Evolutionary conservation across 2,113 vertebrate genomes (phyloP).

Genomic region (Gnathonemus echidnorhynchus): DNA sequence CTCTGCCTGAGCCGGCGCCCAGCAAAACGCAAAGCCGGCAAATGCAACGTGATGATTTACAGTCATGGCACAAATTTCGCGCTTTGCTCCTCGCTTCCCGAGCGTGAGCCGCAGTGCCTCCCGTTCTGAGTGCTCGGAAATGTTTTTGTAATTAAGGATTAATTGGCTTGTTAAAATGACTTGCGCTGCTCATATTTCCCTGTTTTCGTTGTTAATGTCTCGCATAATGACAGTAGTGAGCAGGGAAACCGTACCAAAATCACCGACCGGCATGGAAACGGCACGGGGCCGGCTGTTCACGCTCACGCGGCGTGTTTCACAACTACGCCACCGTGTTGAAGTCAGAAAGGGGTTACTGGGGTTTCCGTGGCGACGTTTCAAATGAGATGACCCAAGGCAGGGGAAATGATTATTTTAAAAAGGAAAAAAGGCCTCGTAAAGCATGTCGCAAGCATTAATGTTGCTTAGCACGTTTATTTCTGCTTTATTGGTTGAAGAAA

Average conservation of each 20-base stretch:
- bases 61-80: not conserved
- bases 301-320: not conserved
- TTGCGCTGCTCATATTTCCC: not conserved
- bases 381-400: not conserved
- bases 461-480: not conserved
- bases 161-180: not conserved
- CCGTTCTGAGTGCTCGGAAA: not conserved
- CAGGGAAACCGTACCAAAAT: not conserved
- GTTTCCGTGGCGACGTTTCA: not conserved
- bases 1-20: not conserved
- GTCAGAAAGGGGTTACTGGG: not conserved
- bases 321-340: not conserved
- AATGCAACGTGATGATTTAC: not conserved
- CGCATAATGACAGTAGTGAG: not conserved
- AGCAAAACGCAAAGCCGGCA: not conserved
- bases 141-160: slow-evolving; percentile 8
- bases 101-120: not conserved
- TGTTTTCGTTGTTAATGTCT: not conserved
- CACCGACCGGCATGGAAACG: not conserved
- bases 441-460: not conserved
- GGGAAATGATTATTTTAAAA: not conserved
- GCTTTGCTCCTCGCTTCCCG: not conserved
- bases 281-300: not conserved
- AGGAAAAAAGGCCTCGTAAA: not conserved
- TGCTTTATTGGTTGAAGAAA: not conserved